Percentiles rank a stretch among this genome's conserved stretches.
Evolutionary conservation across 2,888 invertebrate genomes (phyloP).

Genomic region (Sarcophaga variegata): DNA sequence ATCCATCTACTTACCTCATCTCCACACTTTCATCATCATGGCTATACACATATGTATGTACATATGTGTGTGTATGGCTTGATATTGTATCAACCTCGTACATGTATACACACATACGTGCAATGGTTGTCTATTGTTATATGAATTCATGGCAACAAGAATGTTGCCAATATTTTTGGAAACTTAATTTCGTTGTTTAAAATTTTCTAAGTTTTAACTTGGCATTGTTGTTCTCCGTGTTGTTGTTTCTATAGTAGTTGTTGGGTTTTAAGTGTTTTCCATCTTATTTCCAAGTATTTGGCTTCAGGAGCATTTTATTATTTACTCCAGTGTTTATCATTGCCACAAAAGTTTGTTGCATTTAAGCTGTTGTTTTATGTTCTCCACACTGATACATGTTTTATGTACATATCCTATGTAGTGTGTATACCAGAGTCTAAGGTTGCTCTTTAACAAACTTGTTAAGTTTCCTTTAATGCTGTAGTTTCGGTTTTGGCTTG

Average conservation of each 20-base stretch:
- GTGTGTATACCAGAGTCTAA: slow-evolving; percentile 18
- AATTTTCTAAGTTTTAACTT: slow-evolving; percentile 45
- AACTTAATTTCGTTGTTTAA: slow-evolving; percentile 46
- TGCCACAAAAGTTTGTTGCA: slow-evolving; percentile 64
- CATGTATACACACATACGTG: no score
- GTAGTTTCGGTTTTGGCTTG: slow-evolving; percentile 55
- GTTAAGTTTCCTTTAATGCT: slow-evolving; percentile 63
- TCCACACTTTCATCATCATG: neutral
- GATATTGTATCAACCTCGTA: neutral
- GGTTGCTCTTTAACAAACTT: slow-evolving; percentile 65
- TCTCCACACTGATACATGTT: slow-evolving; percentile 27
- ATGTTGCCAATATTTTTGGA: slow-evolving; percentile 52
- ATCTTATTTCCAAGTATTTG: slow-evolving; percentile 44
- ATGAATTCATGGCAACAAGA: slow-evolving; percentile 41
- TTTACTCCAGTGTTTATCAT: slow-evolving; percentile 64
- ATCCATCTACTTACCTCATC: neutral
- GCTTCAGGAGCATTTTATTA: slow-evolving; percentile 61
- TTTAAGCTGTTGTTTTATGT: slow-evolving; percentile 46
- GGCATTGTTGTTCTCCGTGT: slow-evolving; percentile 2
- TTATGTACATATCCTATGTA: neutral
- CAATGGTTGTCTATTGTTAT: neutral
- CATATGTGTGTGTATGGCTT: neutral
- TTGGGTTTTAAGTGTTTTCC: slow-evolving; percentile 30
- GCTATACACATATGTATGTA: neutral
- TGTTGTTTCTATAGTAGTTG: neutral